These are phyloP conservation scores for Eleginops maclovinus DNA, from an alignment of 2,113 vertebrate species.

Conservation along the genomic window DNA sequence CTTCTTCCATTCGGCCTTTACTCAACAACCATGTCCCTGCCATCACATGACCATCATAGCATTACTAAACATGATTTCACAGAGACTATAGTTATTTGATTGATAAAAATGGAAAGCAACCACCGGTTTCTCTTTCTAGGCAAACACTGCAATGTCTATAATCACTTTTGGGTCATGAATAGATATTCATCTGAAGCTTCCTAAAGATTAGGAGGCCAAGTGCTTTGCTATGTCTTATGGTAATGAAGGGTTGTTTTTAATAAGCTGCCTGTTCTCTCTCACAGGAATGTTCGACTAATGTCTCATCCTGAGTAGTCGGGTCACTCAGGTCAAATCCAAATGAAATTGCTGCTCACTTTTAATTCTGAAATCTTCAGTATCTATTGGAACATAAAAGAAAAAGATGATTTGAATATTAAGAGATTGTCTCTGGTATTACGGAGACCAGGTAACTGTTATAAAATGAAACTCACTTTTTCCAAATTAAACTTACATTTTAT, in stretches of 20 bases:
- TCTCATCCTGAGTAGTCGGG: conserved; percentile 71
- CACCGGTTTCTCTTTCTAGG: conserved; percentile 20
- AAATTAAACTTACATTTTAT: conserved; percentile 12
- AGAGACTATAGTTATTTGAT: conserved; percentile 62
- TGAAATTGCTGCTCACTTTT: conserved; percentile 82
- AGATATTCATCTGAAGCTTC: conserved; percentile 75
- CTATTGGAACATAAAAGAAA: conserved; percentile 68
- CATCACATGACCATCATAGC: conserved; percentile 59
- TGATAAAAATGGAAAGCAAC: conserved; percentile 40
- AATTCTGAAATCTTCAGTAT: conserved; percentile 78
- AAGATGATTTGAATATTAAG: conserved; percentile 49
- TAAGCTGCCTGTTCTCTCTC: conserved; percentile 66
- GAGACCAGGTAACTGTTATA: conserved; percentile 32
- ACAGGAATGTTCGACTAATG: conserved; percentile 76
- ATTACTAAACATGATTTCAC: conserved; percentile 71
- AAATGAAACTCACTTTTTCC: conserved; percentile 30
- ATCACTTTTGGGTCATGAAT: conserved; percentile 41
- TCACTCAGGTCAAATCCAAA: conserved; percentile 76
- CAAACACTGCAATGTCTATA: conserved; percentile 38
- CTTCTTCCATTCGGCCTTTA: conserved; percentile 42
- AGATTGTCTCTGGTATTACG: conserved; percentile 38
- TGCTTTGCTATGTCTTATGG: conserved; percentile 76
- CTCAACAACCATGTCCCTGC: conserved; percentile 61
- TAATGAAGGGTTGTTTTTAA: conserved; percentile 83
- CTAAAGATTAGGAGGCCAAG: conserved; percentile 79